Conservation (phyloP, 2,888 invertebrate species). For the Leucoptera coffeella region DNA sequence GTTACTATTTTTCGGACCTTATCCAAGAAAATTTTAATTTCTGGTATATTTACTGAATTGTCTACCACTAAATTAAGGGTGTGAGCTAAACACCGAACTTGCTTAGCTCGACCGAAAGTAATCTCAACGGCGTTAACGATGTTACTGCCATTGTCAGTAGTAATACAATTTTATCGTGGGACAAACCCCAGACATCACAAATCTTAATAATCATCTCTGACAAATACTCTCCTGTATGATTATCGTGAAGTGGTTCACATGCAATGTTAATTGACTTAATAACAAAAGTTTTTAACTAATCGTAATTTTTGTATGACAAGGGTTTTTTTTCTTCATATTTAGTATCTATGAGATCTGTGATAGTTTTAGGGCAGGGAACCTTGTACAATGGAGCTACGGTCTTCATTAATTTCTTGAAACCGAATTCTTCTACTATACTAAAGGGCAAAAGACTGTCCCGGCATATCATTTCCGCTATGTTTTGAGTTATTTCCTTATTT, state of each 20-base stretch:
- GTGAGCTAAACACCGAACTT: slow-evolving; percentile 2
- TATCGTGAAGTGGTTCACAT: not conserved
- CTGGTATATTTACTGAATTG: not conserved
- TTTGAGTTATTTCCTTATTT: not conserved
- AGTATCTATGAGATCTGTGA: slow-evolving; percentile 7
- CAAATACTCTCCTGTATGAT: not conserved
- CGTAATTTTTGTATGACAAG: slow-evolving; percentile 7
- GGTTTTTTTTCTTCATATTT: slow-evolving; percentile 9
- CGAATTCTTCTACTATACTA: not conserved
- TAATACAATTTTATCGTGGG: not conserved
- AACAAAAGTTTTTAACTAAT: slow-evolving; percentile 4
- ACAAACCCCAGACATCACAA: not conserved
- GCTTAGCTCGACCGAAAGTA: slow-evolving; percentile 3
- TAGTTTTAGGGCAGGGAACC: slow-evolving; percentile 10
- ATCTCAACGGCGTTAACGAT: slow-evolving; percentile 1
- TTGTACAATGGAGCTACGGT: not conserved
- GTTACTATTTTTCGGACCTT: slow-evolving; percentile 1
- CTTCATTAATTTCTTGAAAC: not conserved
- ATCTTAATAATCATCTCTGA: not conserved
- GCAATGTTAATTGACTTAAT: not conserved
- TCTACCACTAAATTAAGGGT: slow-evolving; percentile 1
- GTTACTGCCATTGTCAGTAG: not conserved
- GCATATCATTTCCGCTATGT: not conserved
- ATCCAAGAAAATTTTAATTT: slow-evolving; percentile 1
- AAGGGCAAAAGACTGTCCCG: not conserved